Percentiles rank a stretch among this genome's conserved stretches.
Evolutionary conservation across 2,797 vertebrate species (phyloP).

Genomic region (Siniperca undulata): DNA sequence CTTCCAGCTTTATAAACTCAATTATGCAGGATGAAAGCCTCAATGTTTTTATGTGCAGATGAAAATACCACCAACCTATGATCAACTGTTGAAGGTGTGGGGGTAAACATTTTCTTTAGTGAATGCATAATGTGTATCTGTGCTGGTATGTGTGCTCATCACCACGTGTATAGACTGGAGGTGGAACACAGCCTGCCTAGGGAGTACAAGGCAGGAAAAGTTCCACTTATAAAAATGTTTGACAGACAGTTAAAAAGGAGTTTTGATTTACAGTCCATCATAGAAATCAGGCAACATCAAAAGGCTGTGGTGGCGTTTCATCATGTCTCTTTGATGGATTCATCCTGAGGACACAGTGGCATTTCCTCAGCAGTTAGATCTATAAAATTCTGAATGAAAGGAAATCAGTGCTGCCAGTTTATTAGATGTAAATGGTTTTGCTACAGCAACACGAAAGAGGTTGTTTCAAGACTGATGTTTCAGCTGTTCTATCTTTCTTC

Average conservation of each 20-base stretch:
- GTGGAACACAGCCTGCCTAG: conserved; percentile 8
- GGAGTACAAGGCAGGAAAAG: conserved; percentile 32
- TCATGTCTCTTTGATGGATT: conserved; percentile 52
- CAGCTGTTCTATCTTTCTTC: neutral
- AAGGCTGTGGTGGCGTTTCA: conserved; percentile 46
- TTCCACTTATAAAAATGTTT: conserved; percentile 50
- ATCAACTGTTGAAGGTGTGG: neutral
- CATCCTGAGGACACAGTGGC: conserved; percentile 35
- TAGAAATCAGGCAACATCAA: conserved; percentile 48
- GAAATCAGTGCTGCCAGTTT: conserved; percentile 9
- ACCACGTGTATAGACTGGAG: conserved; percentile 37
- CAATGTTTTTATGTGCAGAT: neutral
- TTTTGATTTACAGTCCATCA: conserved; percentile 66
- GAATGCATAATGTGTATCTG: neutral
- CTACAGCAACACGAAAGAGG: neutral
- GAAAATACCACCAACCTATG: neutral
- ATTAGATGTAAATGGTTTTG: conserved; percentile 33
- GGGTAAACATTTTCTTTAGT: neutral
- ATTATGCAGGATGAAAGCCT: neutral
- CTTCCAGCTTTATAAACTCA: neutral
- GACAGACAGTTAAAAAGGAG: conserved; percentile 56
- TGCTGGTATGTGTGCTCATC: conserved; percentile 30
- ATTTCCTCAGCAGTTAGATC: conserved; percentile 47
- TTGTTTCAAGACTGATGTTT: conserved; percentile 17
- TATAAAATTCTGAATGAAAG: conserved; percentile 30